Evolutionary conservation across 2,797 vertebrate species (phyloP), one percentile per base, ranked within the genome.

Genomic region (Fistularia commersonii): DNA sequence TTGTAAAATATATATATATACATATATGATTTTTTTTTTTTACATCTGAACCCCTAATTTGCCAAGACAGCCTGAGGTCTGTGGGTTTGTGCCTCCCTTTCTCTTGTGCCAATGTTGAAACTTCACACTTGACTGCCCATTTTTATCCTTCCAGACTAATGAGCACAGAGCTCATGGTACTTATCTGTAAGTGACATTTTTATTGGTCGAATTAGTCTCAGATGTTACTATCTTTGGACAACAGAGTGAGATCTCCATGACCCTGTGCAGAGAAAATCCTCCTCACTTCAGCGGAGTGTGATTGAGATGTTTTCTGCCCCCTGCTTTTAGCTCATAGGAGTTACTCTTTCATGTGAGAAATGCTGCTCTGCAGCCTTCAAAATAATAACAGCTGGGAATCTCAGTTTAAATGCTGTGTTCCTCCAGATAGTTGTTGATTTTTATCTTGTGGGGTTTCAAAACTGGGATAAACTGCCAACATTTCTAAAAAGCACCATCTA

Each of bases 171-270:
- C 61, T 75, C 68, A 39, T 55, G 8, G 43, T 44, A 61, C 76
- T 75, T 75, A 74, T 67, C 74, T 66, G 39, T 51, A 71, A 71
- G 61, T 76, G 66, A 73, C 73, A 69, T 66, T 78, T 82, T 64
- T 59, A 72, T 71, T 67, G 66, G 59, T 10, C 6, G 46, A 70
- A 80, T 80, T 70, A 65, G 66, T 51, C 65, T 69, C 57, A 57
- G 56, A 74, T 61, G 68, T 71, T 77, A 6, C 76, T 66, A 55
- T 80, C 66, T 80, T 65, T 54, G 60, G 64, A 60, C 63, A 15
- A 39, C 15, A 51, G 61, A 62, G 45, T 38, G 0, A 8, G 62
- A 72, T 65, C 72, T 66, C 53, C 1, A 12, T 65, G 72, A 80
- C 70, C 75, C 6, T n/a, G 8, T 0, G 39, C 0, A 8, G 7